Base-by-base conservation (phyloP, 37 sponge, comb jelly and placozoan species). In the Axinella damicornis region DNA sequence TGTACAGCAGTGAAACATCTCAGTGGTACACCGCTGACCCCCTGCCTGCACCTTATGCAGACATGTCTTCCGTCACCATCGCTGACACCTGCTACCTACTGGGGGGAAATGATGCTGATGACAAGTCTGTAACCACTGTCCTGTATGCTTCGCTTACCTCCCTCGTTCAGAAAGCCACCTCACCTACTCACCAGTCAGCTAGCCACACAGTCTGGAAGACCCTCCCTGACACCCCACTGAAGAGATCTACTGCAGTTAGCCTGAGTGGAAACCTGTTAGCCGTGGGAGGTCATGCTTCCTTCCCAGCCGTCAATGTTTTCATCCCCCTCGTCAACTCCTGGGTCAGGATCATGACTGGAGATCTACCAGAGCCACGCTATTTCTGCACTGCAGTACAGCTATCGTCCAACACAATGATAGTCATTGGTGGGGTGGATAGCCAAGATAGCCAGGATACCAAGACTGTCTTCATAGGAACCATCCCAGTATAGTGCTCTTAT, bases 291-390 rank as follows among this genome's bases (percentile, higher is more conserved):
- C 46, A 61, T 6, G n/a, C n/a, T n/a, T n/a, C n/a, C 59, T 85
- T 77, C 11, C 69, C 77, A 13, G 85, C 85, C 6, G 60, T 85
- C 2, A 70, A 85, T 38, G 77, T 77, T 24, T 85, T 39, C 59
- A 69, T 77, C 30, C 77, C 85, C 25, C 85, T 85, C 30, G 76
- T 69, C 67, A 53, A 46, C 57, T 76, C 77, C 58, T 85, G 85
- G 85, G 39, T 85, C 18, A 77, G 85, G 22, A 20, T 76, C 46
- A 46, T 9, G 6, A 46, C 46, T 46, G 46, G 46, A 9, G 46
- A 46, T 9, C 46, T 46, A 46, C 46, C 46, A 46, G 46, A 46
- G 46, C 46, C 46, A 46, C 46, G 46, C 9, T 12, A 46, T 46
- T 4, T 46, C 46, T 46, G 46, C 46, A 46, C 46, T 46, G 46